phyloP scores from a whole-genome alignment of 2,113 vertebrate species.

The Toxotes chatareus region DNA sequence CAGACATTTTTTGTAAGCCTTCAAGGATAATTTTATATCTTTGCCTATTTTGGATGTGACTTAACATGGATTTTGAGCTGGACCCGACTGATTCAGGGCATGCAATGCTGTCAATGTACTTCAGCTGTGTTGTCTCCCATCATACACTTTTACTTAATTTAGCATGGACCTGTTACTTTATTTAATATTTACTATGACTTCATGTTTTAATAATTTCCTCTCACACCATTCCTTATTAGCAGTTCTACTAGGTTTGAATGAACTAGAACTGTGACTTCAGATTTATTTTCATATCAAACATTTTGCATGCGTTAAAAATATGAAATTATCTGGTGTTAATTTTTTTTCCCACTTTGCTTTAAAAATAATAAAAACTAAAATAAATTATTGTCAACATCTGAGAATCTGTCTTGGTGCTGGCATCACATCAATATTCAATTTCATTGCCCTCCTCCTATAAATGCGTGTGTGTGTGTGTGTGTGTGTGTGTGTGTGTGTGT shows the following conservation, averaged over 20 bases:
- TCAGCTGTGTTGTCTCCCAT: neutral
- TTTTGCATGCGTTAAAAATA: slow-evolving; percentile 4
- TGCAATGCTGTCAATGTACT: neutral
- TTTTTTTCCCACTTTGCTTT: slow-evolving; percentile 1
- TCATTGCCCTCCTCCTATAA: neutral
- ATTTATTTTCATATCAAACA: neutral
- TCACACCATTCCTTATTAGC: neutral
- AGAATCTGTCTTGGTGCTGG: slow-evolving; percentile 17
- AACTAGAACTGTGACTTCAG: neutral
- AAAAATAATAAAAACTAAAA: neutral
- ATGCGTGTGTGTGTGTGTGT: no score
- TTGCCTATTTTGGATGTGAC: neutral
- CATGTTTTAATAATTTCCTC: neutral
- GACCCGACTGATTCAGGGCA: neutral
- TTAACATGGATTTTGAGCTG: neutral
- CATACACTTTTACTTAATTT: slow-evolving; percentile 21
- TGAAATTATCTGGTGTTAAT: neutral
- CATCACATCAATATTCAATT: slow-evolving; percentile 68
- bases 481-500: neutral
- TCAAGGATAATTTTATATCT: neutral
- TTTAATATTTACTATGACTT: slow-evolving; percentile 10
- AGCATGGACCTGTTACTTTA: slow-evolving; percentile 12
- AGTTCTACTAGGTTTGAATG: neutral
- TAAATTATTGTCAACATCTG: slow-evolving; percentile 14
- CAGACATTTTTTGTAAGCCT: neutral